These are phyloP conservation scores for Epinephelus fuscoguttatus DNA, from an alignment of 2,113 vertebrate genomes.

Conservation along the genomic window DNA sequence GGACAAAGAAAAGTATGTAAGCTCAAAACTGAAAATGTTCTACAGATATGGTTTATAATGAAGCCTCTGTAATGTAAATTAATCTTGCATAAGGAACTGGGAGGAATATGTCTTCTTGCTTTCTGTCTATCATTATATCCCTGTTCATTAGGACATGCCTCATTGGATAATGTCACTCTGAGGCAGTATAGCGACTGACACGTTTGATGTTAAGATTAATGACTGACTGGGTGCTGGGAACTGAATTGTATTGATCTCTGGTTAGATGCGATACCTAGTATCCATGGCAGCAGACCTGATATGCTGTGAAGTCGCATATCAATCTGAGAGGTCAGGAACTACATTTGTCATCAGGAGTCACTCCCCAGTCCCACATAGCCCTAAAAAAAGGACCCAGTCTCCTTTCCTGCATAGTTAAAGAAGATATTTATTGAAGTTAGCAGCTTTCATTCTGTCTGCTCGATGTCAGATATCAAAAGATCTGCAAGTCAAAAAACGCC, in stretches of 20 bases:
- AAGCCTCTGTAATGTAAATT: slow-evolving; percentile 52
- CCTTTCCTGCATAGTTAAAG: slow-evolving; percentile 6
- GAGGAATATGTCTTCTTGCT: slow-evolving; percentile 49
- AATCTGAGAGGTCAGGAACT: slow-evolving; percentile 69
- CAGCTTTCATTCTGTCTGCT: slow-evolving; percentile 52
- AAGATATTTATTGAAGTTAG: slow-evolving; percentile 50
- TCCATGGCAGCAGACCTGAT: slow-evolving; percentile 60
- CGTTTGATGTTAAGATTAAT: slow-evolving; percentile 79
- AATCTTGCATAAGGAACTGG: slow-evolving; percentile 65
- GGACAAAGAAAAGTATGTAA: slow-evolving; percentile 11
- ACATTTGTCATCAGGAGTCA: slow-evolving; percentile 65
- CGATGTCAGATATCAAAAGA: slow-evolving; percentile 46
- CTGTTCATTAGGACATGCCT: slow-evolving; percentile 68
- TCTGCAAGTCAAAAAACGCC: slow-evolving; percentile 49
- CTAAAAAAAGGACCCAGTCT: slow-evolving; percentile 39
- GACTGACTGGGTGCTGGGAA: slow-evolving; percentile 52
- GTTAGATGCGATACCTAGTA: slow-evolving; percentile 61
- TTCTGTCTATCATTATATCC: slow-evolving; percentile 62
- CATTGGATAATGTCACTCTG: slow-evolving; percentile 66
- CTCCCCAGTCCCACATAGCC: slow-evolving; percentile 30
- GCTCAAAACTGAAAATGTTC: slow-evolving; percentile 53
- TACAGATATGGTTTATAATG: slow-evolving; percentile 21
- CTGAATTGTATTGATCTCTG: slow-evolving; percentile 76
- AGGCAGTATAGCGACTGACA: slow-evolving; percentile 52
- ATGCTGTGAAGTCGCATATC: slow-evolving; percentile 59